These are phyloP conservation scores for Psylliodes chrysocephalus DNA, from an alignment of 2,888 invertebrate species.

Conservation along the genomic window DNA sequence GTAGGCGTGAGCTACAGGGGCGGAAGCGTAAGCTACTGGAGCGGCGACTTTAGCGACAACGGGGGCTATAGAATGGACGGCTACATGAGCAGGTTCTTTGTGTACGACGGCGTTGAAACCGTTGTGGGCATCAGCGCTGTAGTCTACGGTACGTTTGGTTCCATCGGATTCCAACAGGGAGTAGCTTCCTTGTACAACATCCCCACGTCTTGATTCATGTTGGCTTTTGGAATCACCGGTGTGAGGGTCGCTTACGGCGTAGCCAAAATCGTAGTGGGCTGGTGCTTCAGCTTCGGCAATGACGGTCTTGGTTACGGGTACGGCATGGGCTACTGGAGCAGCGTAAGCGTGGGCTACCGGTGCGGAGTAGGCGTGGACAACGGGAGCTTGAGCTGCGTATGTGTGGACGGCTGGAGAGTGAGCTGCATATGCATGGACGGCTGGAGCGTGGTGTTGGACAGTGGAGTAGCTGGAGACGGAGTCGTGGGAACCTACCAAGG, in stretches of 20 bases:
- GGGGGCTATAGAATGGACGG: neutral
- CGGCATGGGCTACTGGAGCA: slow-evolving; percentile 37
- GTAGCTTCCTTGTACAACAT: slow-evolving; percentile 65
- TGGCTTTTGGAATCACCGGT: slow-evolving; percentile 70
- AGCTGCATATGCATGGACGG: slow-evolving; percentile 31
- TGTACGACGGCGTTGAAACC: slow-evolving; percentile 69
- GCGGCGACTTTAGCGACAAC: slow-evolving; percentile 35
- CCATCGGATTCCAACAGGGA: slow-evolving; percentile 68
- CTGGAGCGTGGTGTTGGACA: slow-evolving; percentile 35
- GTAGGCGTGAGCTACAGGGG: slow-evolving; percentile 29
- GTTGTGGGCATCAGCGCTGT: slow-evolving; percentile 65
- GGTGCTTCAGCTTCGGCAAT: slow-evolving; percentile 48
- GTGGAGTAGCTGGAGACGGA: slow-evolving; percentile 35
- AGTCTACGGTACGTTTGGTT: slow-evolving; percentile 66
- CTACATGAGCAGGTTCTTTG: slow-evolving; percentile 60
- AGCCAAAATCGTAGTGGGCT: slow-evolving; percentile 53
- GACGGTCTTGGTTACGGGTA: slow-evolving; percentile 43
- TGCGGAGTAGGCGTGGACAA: slow-evolving; percentile 42
- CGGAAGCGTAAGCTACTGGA: slow-evolving; percentile 43
- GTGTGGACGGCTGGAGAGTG: neutral
- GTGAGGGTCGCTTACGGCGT: slow-evolving; percentile 51
- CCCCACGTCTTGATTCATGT: slow-evolving; percentile 70
- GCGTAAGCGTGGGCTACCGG: slow-evolving; percentile 39
- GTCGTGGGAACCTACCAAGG: slow-evolving; percentile 25
- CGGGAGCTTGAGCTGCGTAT: slow-evolving; percentile 25